Conservation (phyloP, 2,888 invertebrate species). For the Acanthosepion pharaonis region DNA sequence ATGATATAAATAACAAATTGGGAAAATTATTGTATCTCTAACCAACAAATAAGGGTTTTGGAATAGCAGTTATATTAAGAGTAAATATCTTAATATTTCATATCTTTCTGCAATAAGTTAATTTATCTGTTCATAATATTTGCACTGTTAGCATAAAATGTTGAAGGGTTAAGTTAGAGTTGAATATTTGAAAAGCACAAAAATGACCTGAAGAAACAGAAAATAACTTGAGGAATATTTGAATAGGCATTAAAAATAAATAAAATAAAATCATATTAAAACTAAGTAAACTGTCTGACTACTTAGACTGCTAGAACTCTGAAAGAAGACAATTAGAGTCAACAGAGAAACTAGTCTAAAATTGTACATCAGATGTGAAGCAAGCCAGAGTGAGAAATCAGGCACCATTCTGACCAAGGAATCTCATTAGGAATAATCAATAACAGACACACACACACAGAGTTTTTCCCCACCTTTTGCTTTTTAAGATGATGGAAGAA, state of each 20-base stretch:
- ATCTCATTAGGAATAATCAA: conserved; percentile 22
- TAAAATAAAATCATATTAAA: neutral
- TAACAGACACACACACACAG: neutral
- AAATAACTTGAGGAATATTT: neutral
- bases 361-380: neutral
- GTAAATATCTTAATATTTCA: no score
- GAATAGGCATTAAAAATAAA: neutral
- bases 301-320: neutral
- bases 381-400: neutral
- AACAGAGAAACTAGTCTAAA: neutral
- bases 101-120: no score
- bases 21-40: no score
- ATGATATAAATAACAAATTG: no score
- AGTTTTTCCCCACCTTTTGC: neutral
- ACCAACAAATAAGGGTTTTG: no score
- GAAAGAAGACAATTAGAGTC: neutral
- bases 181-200: no score
- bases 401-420: no score
- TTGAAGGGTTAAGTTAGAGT: no score
- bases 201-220: no score
- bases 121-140: no score
- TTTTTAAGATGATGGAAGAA: neutral
- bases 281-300: neutral
- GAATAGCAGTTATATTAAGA: no score
- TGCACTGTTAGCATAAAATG: no score